Base-by-base conservation (phyloP, 1,140 invertebrate species). In the Chymomyza costata region DNA sequence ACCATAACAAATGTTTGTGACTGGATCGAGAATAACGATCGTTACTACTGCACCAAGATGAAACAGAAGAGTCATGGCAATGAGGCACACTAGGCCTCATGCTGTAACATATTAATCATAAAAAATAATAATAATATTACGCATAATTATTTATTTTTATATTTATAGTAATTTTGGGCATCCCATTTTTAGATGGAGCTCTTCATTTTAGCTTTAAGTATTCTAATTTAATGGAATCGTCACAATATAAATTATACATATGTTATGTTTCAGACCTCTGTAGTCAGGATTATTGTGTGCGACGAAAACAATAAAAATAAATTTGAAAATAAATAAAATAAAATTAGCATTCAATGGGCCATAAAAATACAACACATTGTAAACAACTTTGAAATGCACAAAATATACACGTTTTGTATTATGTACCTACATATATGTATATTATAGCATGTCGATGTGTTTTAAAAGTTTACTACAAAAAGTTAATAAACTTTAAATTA, bases 11-110 rank as follows among this genome's bases (percentile, higher is more conserved):
- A 89, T 48, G 89, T 93, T 11, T 95, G 94, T 78, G 93, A 94
- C 84, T 95, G 93, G 93, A 92, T 93, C 3, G 88, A 89, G 28
- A 92, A 92, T 67, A 90, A 90, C 16, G 88, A 92, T 74, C 89
- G 92, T 32, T 85, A 83, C 38, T 84, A 85, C 30, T 85, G 83
- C 40, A 84, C 73, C 7, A 65, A 53, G 25, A 52, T 55, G 3
- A 84, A 84, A 64, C 57, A 61, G 0, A 59, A 46, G 7, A 6
- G 43, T 2, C 31, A 19, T 34, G 46, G 43, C 13, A 78, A 81
- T 2, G 45, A 71, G 11, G 31, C 60, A 31, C 54, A 46, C 18
- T 78, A 60, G 47, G n/a, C n/a, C n/a, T n/a, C n/a, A n/a, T n/a
- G n/a, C n/a, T n/a, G n/a, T n/a, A n/a, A n/a, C n/a, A n/a, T n/a